These are phyloP conservation scores for Machaerirhynchus nigripectus DNA, from an alignment of 2,113 vertebrate genomes.

Conservation along the genomic window DNA sequence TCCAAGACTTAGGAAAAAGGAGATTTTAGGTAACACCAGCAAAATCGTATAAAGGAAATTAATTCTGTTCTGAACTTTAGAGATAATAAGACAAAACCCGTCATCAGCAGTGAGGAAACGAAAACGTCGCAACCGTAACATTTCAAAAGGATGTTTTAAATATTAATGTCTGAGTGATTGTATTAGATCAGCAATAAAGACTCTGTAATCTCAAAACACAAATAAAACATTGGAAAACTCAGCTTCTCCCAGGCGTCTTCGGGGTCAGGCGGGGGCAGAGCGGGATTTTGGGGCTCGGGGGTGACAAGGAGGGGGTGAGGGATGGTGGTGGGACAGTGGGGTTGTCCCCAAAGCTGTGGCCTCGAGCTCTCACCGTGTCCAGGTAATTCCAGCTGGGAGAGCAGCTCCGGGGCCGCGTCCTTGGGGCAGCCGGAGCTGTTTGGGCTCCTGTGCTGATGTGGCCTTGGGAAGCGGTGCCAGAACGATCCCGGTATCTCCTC, in stretches of 20 bases:
- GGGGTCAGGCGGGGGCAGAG: neutral
- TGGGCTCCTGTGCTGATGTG: accelerated
- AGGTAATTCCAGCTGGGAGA: neutral
- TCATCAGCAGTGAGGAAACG: conserved; percentile 71
- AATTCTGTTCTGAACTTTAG: conserved; percentile 53
- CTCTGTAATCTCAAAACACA: conserved; percentile 88
- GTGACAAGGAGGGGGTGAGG: accelerated
- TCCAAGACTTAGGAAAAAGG: conserved; percentile 46
- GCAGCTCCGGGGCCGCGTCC: neutral
- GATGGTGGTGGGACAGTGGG: accelerated
- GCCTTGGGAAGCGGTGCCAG: neutral
- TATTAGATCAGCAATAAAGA: conserved; percentile 98
- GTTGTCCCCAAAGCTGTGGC: neutral
- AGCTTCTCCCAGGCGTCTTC: accelerated
- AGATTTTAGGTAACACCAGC: conserved; percentile 85
- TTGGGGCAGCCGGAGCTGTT: neutral
- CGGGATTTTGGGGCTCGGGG: neutral
- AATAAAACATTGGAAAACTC: conserved; percentile 82
- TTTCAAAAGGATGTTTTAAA: conserved; percentile 86
- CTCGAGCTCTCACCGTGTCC: neutral
- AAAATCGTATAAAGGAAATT: conserved; percentile 72
- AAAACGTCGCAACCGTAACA: conserved; percentile 59
- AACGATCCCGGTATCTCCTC: neutral
- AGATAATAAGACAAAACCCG: conserved; percentile 35
- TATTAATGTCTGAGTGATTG: conserved; percentile 90